Conservation (phyloP, 2,797 vertebrate species). For the Hoplostethus atlanticus region DNA sequence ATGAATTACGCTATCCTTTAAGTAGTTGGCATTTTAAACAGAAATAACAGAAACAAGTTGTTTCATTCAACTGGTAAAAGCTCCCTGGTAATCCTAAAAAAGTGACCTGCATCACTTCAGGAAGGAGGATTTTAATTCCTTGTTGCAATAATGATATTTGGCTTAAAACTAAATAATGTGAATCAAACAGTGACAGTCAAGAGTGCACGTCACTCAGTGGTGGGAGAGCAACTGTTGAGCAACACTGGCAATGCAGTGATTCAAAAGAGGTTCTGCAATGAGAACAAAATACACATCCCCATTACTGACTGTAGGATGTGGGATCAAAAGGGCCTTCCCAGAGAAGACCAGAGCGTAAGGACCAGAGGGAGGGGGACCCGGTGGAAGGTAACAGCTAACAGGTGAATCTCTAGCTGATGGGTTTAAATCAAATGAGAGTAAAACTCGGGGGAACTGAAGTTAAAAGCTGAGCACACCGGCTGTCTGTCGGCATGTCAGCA, state of each 20-base stretch:
- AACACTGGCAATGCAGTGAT: slow-evolving; percentile 23
- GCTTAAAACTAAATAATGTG: slow-evolving; percentile 12
- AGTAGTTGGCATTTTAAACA: slow-evolving; percentile 35
- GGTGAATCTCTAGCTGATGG: slow-evolving; percentile 34
- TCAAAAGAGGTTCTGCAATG: slow-evolving; percentile 38
- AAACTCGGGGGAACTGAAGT: slow-evolving; percentile 44
- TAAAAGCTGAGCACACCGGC: slow-evolving; percentile 44
- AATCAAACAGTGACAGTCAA: slow-evolving; percentile 22
- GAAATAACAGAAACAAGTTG: slow-evolving; percentile 16
- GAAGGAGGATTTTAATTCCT: slow-evolving; percentile 10
- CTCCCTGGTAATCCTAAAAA: slow-evolving; percentile 6
- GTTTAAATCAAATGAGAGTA: slow-evolving; percentile 46
- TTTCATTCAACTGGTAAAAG: slow-evolving; percentile 14
- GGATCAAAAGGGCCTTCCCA: slow-evolving; percentile 59
- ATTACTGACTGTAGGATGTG: slow-evolving; percentile 51
- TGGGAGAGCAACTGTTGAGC: slow-evolving; percentile 32
- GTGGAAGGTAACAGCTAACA: slow-evolving; percentile 44
- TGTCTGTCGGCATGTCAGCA: slow-evolving; percentile 36
- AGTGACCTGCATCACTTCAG: background rate
- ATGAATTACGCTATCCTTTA: slow-evolving; percentile 39
- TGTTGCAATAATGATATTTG: background rate
- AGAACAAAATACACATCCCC: slow-evolving; percentile 54
- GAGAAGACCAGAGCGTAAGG: slow-evolving; percentile 32
- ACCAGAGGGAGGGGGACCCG: background rate
- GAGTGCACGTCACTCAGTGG: slow-evolving; percentile 36